phyloP scores from a whole-genome alignment of 2,113 vertebrate species.

The Rutilus rutilus region DNA sequence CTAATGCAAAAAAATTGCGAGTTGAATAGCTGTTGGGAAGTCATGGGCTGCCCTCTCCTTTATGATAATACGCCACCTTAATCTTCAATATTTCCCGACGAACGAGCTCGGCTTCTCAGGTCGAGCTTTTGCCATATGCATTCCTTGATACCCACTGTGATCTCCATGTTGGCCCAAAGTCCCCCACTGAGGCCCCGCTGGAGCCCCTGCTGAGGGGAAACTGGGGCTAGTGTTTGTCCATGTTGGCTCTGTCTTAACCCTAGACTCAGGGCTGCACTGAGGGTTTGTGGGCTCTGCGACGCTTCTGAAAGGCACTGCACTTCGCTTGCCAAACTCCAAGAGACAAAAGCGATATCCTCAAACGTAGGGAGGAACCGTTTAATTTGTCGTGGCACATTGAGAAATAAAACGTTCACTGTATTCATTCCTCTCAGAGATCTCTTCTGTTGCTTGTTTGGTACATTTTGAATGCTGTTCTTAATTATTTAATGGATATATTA shows the following conservation, averaged over 20 bases:
- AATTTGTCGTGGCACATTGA: conserved; percentile 84
- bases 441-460: conserved; percentile 90
- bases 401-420: conserved; percentile 86
- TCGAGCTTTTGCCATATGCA: conserved; percentile 85
- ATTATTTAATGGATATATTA: conserved; percentile 88
- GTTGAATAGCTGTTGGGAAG: conserved; percentile 60
- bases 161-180: conserved; percentile 76
- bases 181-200: conserved; percentile 73
- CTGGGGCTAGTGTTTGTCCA: conserved; percentile 57
- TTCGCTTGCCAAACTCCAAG: conserved; percentile 78
- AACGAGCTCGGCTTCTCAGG: conserved; percentile 57
- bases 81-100: conserved; percentile 56
- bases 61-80: conserved; percentile 51
- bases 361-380: conserved; percentile 15
- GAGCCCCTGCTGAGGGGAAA: conserved; percentile 71
- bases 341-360: conserved; percentile 62
- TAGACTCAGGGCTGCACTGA: conserved; percentile 57
- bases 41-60: conserved; percentile 62
- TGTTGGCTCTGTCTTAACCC: conserved; percentile 65
- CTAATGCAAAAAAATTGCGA: conserved; percentile 70
- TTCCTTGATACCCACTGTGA: conserved; percentile 92
- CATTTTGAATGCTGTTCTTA: conserved; percentile 90
- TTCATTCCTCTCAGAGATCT: conserved; percentile 79
- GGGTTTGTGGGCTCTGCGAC: conserved; percentile 66
- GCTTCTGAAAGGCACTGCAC: conserved; percentile 79